Evolutionary conservation across 2,888 invertebrate species (phyloP).

Genomic region (Hirtodrosophila histrioides): DNA sequence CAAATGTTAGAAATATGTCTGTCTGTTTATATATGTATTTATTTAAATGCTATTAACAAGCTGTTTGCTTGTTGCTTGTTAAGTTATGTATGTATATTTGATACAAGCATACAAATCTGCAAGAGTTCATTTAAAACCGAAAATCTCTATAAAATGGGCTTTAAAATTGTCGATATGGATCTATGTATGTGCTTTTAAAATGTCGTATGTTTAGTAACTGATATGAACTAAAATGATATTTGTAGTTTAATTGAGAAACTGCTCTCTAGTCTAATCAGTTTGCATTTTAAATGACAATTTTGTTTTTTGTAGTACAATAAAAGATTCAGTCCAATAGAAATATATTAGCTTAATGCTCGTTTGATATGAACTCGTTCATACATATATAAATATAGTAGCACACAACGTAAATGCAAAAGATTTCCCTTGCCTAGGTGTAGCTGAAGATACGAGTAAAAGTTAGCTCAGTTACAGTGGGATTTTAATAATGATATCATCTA

Average conservation of each 20-base stretch:
- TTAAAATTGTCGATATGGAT: conserved; percentile 47
- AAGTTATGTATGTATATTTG: conserved; percentile 11
- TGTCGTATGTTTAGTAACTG: conserved; percentile 42
- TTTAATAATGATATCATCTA: conserved; percentile 34
- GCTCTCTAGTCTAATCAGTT: conserved; percentile 50
- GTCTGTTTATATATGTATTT: conserved; percentile 10
- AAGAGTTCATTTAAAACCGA: conserved; percentile 39
- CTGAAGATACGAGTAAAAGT: conserved; percentile 17
- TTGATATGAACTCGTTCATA: conserved; percentile 66
- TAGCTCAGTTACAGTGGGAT: conserved; percentile 48
- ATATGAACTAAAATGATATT: conserved; percentile 73
- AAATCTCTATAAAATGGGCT: conserved; percentile 36
- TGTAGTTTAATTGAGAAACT: conserved; percentile 45
- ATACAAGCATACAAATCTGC: conserved; percentile 11
- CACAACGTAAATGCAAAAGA: conserved; percentile 22
- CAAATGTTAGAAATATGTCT: conserved; percentile 37
- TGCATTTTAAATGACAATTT: conserved; percentile 71
- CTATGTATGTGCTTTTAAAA: conserved; percentile 18
- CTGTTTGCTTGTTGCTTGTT: conserved; percentile 29
- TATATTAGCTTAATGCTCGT: conserved; percentile 39
- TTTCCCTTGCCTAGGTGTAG: not conserved
- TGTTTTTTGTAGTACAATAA: conserved; percentile 44
- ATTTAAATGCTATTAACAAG: conserved; percentile 56
- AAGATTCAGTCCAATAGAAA: conserved; percentile 73
- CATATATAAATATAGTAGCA: conserved; percentile 26